Percentiles rank a stretch among this genome's conserved stretches.
Evolutionary conservation across 2,797 vertebrate genomes (phyloP).

Genomic region (Ctenochaetus hawaiiensis): DNA sequence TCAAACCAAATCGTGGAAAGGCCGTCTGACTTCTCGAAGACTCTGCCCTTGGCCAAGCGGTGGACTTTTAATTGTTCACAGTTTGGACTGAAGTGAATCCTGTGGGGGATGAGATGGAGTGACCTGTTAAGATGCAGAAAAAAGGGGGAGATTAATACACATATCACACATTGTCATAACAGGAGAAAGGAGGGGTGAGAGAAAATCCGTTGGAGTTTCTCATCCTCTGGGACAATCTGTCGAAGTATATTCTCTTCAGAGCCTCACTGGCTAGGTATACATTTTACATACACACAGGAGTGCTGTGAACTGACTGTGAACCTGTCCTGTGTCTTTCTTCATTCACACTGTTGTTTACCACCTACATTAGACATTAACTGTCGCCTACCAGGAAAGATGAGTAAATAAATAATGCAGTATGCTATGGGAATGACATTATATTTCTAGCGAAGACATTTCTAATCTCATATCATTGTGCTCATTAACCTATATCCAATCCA

Average conservation of each 20-base stretch:
- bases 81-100: constrained; percentile 39
- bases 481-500: constrained; percentile 65
- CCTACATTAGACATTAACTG: constrained; percentile 49
- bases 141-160: constrained; percentile 33
- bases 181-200: constrained; percentile 3
- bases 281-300: constrained; percentile 54
- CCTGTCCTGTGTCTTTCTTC: constrained; percentile 44
- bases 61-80: constrained; percentile 39
- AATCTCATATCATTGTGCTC: constrained; percentile 57
- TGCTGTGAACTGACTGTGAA: constrained; percentile 73
- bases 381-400: constrained; percentile 24
- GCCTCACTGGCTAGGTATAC: constrained; percentile 43
- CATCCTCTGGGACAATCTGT: constrained; percentile 63
- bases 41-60: constrained; percentile 7
- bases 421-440: constrained; percentile 23
- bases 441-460: constrained; percentile 49
- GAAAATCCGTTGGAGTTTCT: constrained; percentile 57
- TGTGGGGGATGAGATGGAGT: constrained; percentile 24
- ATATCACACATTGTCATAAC: constrained; percentile 53
- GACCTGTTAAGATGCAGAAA: constrained; percentile 46
- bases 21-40: constrained; percentile 12
- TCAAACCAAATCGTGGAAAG: constrained; percentile 17
- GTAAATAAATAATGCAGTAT: constrained; percentile 62
- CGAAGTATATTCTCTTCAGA: constrained; percentile 46
- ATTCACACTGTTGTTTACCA: constrained; percentile 42